These are phyloP conservation scores for Hirundichthys speculiger DNA, from an alignment of 2,113 vertebrate genomes.

Conservation along the genomic window DNA sequence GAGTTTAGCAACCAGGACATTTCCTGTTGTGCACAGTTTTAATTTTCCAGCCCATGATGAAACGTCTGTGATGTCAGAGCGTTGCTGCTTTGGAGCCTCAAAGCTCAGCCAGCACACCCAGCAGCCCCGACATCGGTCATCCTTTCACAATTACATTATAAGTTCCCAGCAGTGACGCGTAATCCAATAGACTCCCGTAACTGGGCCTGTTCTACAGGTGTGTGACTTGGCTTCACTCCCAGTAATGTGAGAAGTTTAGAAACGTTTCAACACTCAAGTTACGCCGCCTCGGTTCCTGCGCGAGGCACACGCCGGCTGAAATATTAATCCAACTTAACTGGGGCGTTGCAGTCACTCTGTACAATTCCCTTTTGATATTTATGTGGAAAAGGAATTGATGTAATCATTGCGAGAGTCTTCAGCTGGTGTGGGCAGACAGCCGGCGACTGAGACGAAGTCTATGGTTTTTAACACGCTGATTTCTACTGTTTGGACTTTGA, in stretches of 20 bases:
- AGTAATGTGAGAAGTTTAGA: not conserved
- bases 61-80: not conserved
- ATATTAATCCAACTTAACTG: slow-evolving; percentile 24
- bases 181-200: slow-evolving; percentile 35
- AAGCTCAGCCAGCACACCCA: not conserved
- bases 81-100: slow-evolving; percentile 31
- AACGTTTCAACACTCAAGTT: not conserved
- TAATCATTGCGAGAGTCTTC: slow-evolving; percentile 48
- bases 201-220: slow-evolving; percentile 29
- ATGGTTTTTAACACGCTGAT: no score
- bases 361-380: slow-evolving; percentile 28
- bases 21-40: slow-evolving; percentile 7
- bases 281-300: slow-evolving; percentile 4
- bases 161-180: slow-evolving; percentile 34
- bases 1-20: not conserved
- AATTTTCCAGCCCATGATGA: slow-evolving; percentile 10
- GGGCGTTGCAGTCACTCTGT: slow-evolving; percentile 25
- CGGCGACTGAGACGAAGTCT: no score
- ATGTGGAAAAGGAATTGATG: slow-evolving; percentile 33
- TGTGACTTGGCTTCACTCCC: slow-evolving; percentile 48
- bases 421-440: slow-evolving; percentile 6
- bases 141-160: slow-evolving; percentile 35
- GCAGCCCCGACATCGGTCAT: not conserved
- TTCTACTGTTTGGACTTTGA: slow-evolving; percentile 41
- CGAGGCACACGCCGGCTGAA: slow-evolving; percentile 18